phyloP scores from a whole-genome alignment of 2,888 invertebrate genomes.

The Ormyrus thymus region DNA sequence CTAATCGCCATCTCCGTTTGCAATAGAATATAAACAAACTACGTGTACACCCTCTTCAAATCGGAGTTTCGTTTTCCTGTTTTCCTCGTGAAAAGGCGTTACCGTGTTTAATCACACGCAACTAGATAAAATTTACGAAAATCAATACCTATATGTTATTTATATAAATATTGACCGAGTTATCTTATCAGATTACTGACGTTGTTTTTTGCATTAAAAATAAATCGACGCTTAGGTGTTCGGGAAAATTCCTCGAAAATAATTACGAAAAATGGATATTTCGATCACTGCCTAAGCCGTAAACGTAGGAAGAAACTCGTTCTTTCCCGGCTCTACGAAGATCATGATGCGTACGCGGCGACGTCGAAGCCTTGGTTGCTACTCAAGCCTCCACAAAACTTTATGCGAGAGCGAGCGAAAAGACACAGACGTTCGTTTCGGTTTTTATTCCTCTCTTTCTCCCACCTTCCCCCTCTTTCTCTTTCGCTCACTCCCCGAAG shows the following conservation, averaged over 20 bases:
- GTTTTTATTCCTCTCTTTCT: slow-evolving; percentile 46
- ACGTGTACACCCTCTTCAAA: too few species aligned
- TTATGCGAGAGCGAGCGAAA: slow-evolving; percentile 57
- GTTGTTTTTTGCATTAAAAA: slow-evolving; percentile 10
- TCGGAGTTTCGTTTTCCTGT: too few species aligned
- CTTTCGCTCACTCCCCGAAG: slow-evolving; percentile 61
- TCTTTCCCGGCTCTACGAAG: slow-evolving; percentile 6
- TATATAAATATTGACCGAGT: slow-evolving; percentile 6
- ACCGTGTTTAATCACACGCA: too few species aligned
- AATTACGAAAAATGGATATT: not conserved
- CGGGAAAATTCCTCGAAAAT: not conserved
- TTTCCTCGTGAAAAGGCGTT: too few species aligned
- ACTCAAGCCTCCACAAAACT: not conserved
- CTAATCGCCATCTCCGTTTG: too few species aligned
- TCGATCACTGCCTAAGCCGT: not conserved
- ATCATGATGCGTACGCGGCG: slow-evolving; percentile 16
- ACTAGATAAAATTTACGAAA: slow-evolving; percentile 4
- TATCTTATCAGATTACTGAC: slow-evolving; percentile 31
- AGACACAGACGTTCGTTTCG: slow-evolving; percentile 53
- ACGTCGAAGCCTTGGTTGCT: slow-evolving; percentile 16
- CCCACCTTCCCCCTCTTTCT: slow-evolving; percentile 27
- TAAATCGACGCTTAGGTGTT: not conserved
- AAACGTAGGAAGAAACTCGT: slow-evolving; percentile 10
- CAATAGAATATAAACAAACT: too few species aligned
- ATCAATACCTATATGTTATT: slow-evolving; percentile 26